Evolutionary conservation across 1,140 invertebrate species (phyloP).

Genomic region (Sipha flava): DNA sequence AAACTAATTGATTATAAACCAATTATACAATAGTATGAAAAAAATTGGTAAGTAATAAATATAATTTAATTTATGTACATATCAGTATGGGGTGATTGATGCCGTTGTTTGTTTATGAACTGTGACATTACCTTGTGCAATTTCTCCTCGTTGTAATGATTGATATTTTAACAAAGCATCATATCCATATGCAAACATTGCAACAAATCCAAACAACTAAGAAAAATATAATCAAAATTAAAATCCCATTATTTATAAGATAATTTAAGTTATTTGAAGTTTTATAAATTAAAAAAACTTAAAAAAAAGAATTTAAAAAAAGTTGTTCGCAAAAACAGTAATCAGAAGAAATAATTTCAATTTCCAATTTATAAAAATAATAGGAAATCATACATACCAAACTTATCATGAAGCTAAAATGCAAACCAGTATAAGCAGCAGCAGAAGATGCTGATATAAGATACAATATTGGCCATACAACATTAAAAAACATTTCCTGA

Average conservation of each 20-base stretch:
- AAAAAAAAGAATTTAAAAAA: background rate
- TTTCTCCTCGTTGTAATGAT: slow-evolving; percentile 40
- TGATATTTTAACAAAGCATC: slow-evolving; percentile 69
- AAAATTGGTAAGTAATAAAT: background rate
- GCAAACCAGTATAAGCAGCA: background rate
- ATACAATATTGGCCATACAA: slow-evolving; percentile 20
- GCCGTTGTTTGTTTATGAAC: slow-evolving; percentile 37
- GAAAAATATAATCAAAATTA: background rate
- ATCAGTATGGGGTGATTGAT: background rate
- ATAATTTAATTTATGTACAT: background rate
- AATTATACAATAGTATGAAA: background rate
- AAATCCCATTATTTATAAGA: background rate
- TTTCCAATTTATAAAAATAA: too few species aligned
- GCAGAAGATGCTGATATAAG: background rate
- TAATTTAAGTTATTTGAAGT: too few species aligned
- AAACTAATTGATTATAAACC: too few species aligned
- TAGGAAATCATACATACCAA: slow-evolving; percentile 19
- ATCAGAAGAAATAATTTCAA: too few species aligned
- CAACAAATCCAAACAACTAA: slow-evolving; percentile 15
- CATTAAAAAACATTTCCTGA: slow-evolving; percentile 22
- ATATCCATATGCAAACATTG: slow-evolving; percentile 48
- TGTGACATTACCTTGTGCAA: slow-evolving; percentile 38
- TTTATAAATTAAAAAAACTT: background rate
- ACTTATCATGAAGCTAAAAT: slow-evolving; percentile 5
- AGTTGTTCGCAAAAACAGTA: too few species aligned